A percentile compares a stretch with the other conserved stretches of the same genome.
Conservation (phyloP, 2,797 vertebrate species). For the Scyliorhinus canicula region DNA sequence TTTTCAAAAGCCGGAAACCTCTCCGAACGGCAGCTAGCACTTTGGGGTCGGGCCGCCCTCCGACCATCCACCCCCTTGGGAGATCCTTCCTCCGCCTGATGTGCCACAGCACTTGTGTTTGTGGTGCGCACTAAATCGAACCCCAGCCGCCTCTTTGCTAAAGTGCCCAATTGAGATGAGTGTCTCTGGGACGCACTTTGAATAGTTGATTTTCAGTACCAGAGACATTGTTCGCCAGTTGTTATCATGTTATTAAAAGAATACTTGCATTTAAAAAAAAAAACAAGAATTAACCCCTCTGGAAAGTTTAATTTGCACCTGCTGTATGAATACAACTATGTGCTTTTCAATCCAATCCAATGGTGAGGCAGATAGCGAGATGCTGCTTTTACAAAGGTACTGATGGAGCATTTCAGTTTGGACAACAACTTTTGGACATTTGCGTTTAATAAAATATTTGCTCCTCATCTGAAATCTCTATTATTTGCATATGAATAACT, state of each 20-base stretch:
- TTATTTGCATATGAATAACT: background rate
- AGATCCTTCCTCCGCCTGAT: too few species aligned
- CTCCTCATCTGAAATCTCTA: background rate
- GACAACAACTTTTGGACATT: background rate
- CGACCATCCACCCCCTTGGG: too few species aligned
- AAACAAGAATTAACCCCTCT: background rate
- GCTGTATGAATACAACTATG: background rate
- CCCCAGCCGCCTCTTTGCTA: too few species aligned
- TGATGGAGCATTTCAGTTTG: background rate
- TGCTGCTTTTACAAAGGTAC: background rate
- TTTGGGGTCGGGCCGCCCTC: too few species aligned
- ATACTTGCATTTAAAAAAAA: background rate
- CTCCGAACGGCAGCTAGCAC: too few species aligned
- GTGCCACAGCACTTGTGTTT: too few species aligned
- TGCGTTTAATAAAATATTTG: background rate
- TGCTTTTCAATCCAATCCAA: background rate
- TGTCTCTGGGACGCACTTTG: background rate
- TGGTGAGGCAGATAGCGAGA: background rate
- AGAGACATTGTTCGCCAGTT: background rate
- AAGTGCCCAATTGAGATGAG: too few species aligned
- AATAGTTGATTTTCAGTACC: background rate
- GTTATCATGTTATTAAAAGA: background rate
- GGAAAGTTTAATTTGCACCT: background rate
- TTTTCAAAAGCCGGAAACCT: too few species aligned
- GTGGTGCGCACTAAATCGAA: too few species aligned